phyloP scores from a whole-genome alignment of 2,888 invertebrate genomes.

The Druceiella hillmani region DNA sequence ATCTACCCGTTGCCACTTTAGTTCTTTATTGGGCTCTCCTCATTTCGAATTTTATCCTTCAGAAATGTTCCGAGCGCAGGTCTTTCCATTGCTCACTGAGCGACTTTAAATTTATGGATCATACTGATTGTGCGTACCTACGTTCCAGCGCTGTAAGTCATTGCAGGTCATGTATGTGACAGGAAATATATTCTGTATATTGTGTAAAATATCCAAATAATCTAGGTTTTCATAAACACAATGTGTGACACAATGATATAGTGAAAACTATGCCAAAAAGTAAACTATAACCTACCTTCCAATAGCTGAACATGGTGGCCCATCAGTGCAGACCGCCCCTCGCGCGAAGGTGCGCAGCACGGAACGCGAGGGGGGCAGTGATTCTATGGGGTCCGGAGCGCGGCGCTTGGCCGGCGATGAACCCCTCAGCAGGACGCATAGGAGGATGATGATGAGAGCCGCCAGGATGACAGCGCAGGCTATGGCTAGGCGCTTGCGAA shows the following conservation, averaged over 20 bases:
- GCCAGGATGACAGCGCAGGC: too few species aligned
- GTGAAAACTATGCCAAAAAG: slow-evolving; percentile 21
- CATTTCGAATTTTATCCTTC: too few species aligned
- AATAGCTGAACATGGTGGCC: slow-evolving; percentile 66
- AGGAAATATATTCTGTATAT: background rate
- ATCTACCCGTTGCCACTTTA: too few species aligned
- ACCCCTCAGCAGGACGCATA: slow-evolving; percentile 30
- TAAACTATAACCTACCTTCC: slow-evolving; percentile 57
- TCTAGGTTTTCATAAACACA: background rate
- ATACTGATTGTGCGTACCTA: too few species aligned
- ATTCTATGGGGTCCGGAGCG: slow-evolving; percentile 58
- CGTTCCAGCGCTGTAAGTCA: too few species aligned
- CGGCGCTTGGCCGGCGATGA: background rate
- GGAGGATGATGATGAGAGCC: too few species aligned
- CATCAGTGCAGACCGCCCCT: slow-evolving; percentile 76
- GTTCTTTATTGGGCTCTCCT: too few species aligned
- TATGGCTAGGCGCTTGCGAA: too few species aligned
- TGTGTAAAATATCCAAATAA: background rate
- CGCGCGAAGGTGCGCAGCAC: slow-evolving; percentile 58
- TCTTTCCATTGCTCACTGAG: too few species aligned
- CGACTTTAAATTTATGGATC: too few species aligned
- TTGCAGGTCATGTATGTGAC: too few species aligned
- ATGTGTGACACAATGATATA: background rate
- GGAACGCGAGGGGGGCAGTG: slow-evolving; percentile 62
- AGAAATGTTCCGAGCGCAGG: too few species aligned